Conservation (phyloP, 2,888 invertebrate species). For the Oxytorus armatus region DNA sequence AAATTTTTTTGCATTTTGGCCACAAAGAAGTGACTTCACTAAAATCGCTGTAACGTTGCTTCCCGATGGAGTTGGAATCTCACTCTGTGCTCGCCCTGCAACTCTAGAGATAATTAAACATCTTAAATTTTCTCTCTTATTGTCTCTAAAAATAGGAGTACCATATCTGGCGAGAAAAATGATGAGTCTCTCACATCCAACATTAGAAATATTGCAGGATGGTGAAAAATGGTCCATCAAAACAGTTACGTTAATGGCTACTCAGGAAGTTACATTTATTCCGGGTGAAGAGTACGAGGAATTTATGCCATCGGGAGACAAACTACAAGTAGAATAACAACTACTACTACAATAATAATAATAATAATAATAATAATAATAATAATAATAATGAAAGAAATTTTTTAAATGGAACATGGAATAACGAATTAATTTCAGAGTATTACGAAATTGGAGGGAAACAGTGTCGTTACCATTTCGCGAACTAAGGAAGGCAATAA, state of each 20-base stretch:
- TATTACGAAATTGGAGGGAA: conserved; percentile 85
- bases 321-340: conserved; percentile 82
- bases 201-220: conserved; percentile 86
- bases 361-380: conserved; percentile 1
- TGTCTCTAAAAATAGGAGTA: conserved; percentile 85
- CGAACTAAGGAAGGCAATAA: conserved; percentile 82
- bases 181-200: conserved; percentile 87
- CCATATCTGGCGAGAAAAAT: conserved; percentile 88
- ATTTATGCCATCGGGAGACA: conserved; percentile 87
- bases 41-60: too few relatives aligned
- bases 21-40: too few relatives aligned
- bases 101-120: too few relatives aligned
- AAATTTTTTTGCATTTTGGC: too few relatives aligned
- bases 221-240: conserved; percentile 87
- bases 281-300: conserved; percentile 88
- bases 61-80: too few relatives aligned
- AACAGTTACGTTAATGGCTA: conserved; percentile 86
- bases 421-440: conserved; percentile 84
- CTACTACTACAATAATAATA: neutral
- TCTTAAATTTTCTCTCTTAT: neutral
- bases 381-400: neutral
- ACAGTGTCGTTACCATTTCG: conserved; percentile 84
- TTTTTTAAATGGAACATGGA: neutral
- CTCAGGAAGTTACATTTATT: conserved; percentile 86
- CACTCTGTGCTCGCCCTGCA: too few relatives aligned